phyloP scores from a whole-genome alignment of 2,797 vertebrate genomes.

The Parauchenoglanis punctatus region DNA sequence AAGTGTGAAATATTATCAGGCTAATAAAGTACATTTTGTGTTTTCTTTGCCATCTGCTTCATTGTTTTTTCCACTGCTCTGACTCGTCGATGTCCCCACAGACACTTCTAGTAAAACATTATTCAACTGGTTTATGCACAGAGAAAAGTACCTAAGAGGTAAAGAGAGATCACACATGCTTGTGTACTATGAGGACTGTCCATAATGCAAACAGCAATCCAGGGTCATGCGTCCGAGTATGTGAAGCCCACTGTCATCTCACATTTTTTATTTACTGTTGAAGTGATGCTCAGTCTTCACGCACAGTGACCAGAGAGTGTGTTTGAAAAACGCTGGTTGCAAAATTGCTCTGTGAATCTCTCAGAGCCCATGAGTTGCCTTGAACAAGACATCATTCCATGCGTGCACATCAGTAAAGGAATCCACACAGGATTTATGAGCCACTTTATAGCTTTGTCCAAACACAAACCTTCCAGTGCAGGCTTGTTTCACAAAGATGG shows the following conservation, averaged over 20 bases:
- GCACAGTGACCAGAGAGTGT: neutral
- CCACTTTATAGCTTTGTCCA: conserved; percentile 35
- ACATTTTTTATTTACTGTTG: neutral
- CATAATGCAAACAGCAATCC: neutral
- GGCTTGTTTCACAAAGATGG: neutral
- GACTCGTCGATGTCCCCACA: neutral
- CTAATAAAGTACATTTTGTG: neutral
- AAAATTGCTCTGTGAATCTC: neutral
- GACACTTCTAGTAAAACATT: neutral
- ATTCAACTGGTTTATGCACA: neutral
- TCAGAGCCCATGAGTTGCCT: neutral
- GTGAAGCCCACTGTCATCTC: neutral
- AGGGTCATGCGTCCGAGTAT: neutral
- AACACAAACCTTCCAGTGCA: conserved; percentile 16
- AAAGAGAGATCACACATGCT: neutral
- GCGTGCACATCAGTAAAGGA: neutral
- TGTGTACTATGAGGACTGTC: neutral
- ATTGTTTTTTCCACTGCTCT: neutral
- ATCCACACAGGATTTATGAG: conserved; percentile 40
- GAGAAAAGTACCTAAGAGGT: neutral
- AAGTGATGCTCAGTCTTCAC: neutral
- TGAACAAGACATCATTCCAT: conserved; percentile 3
- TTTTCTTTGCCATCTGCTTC: neutral
- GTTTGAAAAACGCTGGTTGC: neutral
- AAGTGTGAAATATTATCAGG: neutral